Base-by-base conservation (phyloP, 92 coral and sea anemone genomes). In the Phenganax marumi region DNA sequence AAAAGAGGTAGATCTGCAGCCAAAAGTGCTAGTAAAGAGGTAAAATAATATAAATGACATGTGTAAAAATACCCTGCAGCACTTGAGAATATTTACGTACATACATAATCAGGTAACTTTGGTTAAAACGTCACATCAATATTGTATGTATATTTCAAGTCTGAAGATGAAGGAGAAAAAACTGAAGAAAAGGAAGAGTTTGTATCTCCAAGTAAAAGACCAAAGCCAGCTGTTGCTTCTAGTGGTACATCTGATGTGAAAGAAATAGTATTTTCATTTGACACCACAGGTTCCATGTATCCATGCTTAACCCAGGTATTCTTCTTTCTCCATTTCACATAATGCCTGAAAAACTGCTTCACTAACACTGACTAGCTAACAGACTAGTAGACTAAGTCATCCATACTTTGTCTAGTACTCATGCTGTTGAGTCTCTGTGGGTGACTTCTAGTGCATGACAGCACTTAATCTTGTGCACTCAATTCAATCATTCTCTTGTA, bases 241-340 rank as follows among this genome's bases (percentile, higher is more conserved):
- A 17, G 69, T 49, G 88, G 86, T 1, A 71, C 84, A 54, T 73
- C 91, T 39, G 93, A 84, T 23, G 89, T 91, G 19, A 93, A 91
- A 70, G 97, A 93, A 80, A 93, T 93, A 19, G 97, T 93, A 53
- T 91, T 93, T 84, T 93, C 97, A 43, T 93, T 93, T 89, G 97
- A 93, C 86, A 93, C 97, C 0, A 93, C 97, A n/a, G 97, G 97
- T 18, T 93, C 97, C 50, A 93, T 93, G 97, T 93, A 93, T 84
- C 97, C 97, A 13, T 93, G 97, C 72, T 85, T 93, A 12, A 86
- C 97, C 26, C 97, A 93, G 93, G 97, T 93, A 89, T 10, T n/a
- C 21, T 71, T 8, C 3, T 24, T 11, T 0, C 24, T 81, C 3
- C 63, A 47, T 81, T 16, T 46, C 17, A 83, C 0, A 23, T 22